phyloP scores from a whole-genome alignment of 2,113 vertebrate species.

The Aleadryas rufinucha region DNA sequence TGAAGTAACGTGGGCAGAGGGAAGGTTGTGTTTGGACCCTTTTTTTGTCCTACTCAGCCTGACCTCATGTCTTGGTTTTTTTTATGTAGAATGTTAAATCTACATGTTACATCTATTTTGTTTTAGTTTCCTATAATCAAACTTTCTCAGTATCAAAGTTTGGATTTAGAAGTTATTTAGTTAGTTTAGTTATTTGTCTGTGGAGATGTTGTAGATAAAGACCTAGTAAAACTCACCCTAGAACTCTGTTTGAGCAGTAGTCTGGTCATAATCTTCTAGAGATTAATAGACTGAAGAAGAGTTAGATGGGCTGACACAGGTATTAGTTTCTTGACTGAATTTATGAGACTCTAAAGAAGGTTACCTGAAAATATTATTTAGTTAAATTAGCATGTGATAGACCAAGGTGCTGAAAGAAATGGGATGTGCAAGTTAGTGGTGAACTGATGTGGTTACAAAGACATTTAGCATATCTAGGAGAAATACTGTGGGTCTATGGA shows the following conservation, averaged over 20 bases:
- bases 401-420: not conserved
- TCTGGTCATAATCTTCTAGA: not conserved
- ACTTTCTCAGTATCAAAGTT: not conserved
- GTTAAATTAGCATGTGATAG: not conserved
- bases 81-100: not conserved
- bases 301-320: not conserved
- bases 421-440: not conserved
- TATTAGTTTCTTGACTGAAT: not conserved
- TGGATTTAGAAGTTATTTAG: not conserved
- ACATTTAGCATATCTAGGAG: not conserved
- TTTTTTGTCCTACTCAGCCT: not conserved
- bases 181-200: too few species aligned
- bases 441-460: not conserved
- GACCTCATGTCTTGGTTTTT: not conserved
- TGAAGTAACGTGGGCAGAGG: not conserved
- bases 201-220: not conserved
- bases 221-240: not conserved
- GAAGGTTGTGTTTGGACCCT: not conserved
- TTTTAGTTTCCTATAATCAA: not conserved
- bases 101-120: not conserved
- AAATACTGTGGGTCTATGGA: not conserved
- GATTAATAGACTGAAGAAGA: too few species aligned
- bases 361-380: not conserved
- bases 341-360: not conserved
- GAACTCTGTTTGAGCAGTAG: not conserved